Base-by-base conservation (phyloP, 2,797 vertebrate species). In the Anas georgica region DNA sequence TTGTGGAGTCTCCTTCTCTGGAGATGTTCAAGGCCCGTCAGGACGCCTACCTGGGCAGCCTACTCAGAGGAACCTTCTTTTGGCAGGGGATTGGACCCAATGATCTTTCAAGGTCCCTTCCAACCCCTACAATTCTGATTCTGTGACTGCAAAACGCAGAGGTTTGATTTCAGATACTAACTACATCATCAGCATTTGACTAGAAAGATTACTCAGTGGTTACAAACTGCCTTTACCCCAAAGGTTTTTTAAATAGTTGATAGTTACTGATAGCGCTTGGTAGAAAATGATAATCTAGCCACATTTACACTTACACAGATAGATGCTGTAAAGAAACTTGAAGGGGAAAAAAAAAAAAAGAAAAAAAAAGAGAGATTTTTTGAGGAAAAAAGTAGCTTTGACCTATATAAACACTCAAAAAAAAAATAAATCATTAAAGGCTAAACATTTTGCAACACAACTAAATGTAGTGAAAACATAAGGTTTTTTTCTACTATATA, bases 401-500 rank as follows among this genome's bases (percentile, higher is more conserved):
- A 73, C 43, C 48, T 43, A 13, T n/a, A 39, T 55, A 64, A 64
- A 48, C 45, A 75, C 9, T 66, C 23, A 3, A 25, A 48, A 48
- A 43, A 43, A 46, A 45, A 14, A n/a, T n/a, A n/a, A 63, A 43
- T 17, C 9, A 5, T 50, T 60, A 50, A 52, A 39, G 23, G 17
- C 17, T 60, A 20, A 83, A 80, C 14, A 11, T 62, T 67, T 72
- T 62, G n/a, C 29, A 81, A 48, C 28, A 54, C 25, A 80, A 55
- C 7, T 26, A 79, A 59, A 66, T 26, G n/a, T 7, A 67, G 70
- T 6, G 7, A 72, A 76, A 62, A 18, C 28, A 33, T 43, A 58
- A 0, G 1, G 5, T 46, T 52, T 23, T 12, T 31, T 48, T 48
- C 21, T 62, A 35, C 1, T 1, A 12, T 39, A 39, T 7, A 28